A percentile compares a stretch with the other conserved stretches of the same genome.
These are phyloP conservation scores for Megamerina dolium DNA, from an alignment of 2,888 invertebrate genomes.

Conservation along the genomic window DNA sequence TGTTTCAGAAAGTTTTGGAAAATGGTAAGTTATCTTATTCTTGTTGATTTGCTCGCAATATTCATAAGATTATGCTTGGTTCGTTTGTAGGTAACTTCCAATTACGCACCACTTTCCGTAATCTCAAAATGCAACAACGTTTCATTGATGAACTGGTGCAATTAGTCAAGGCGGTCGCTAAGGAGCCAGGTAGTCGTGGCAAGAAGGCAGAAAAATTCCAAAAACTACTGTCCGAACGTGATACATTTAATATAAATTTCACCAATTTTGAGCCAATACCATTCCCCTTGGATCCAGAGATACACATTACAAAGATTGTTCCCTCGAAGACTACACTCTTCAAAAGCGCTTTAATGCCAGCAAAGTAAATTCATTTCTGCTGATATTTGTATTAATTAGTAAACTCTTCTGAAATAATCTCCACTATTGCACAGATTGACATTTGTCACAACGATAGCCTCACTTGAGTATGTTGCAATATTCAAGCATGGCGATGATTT, in stretches of 20 bases:
- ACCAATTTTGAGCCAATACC: slow-evolving; percentile 86
- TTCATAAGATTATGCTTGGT: neutral
- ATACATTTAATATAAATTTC: slow-evolving; percentile 79
- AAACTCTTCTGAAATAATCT: neutral
- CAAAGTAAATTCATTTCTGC: slow-evolving; percentile 48
- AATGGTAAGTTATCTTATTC: slow-evolving; percentile 54
- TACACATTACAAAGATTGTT: slow-evolving; percentile 80
- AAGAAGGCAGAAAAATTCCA: slow-evolving; percentile 89
- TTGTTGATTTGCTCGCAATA: too few species aligned
- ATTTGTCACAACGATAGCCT: slow-evolving; percentile 70
- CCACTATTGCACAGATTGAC: slow-evolving; percentile 57
- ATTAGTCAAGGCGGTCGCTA: slow-evolving; percentile 78
- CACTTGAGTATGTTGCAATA: slow-evolving; percentile 81
- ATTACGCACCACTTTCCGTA: slow-evolving; percentile 68
- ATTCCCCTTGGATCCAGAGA: slow-evolving; percentile 89
- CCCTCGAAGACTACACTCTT: slow-evolving; percentile 87
- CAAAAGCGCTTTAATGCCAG: slow-evolving; percentile 95
- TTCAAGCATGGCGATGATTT: slow-evolving; percentile 98
- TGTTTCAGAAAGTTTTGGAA: slow-evolving; percentile 69
- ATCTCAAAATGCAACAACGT: slow-evolving; percentile 77
- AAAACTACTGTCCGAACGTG: slow-evolving; percentile 72
- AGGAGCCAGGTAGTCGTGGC: slow-evolving; percentile 86
- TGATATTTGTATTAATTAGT: neutral
- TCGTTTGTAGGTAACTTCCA: slow-evolving; percentile 54
- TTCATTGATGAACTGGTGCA: slow-evolving; percentile 88